Base-by-base conservation (phyloP, 1,140 invertebrate genomes). In the Globodera rostochiensis region DNA sequence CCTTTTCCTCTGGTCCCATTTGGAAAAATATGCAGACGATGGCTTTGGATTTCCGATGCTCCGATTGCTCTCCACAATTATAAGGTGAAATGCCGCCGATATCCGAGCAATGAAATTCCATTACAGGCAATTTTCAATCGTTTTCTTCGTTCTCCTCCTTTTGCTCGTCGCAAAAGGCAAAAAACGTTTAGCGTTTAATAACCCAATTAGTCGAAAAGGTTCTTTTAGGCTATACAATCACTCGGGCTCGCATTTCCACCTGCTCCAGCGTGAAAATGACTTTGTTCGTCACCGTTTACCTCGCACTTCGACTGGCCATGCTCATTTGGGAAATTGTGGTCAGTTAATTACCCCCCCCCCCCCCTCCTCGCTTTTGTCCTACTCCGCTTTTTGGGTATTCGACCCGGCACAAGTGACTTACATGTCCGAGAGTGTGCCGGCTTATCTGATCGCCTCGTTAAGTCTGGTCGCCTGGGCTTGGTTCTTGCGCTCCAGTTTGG, bases 391-490 rank as follows among this genome's bases (percentile, higher is more conserved):
- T 86, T 82, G 87, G 94, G 92, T 93, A 45, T 96, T 96, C 90
- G 95, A 96, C 90, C 94, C 95, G 1, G 95, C 94, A 50, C 91
- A 94, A 90, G 95, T 97, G 0, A 90, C 96, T 1, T 96, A 97
- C 88, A 90, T 95, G 49, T 97, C 95, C 85, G 95, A 97, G 91
- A 95, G 94, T 83, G 93, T 94, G 2, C 94, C 94, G 4, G 95
- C 95, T 0, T 96, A 96, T 86, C 93, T 93, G 0, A 90, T 97
- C 4, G 92, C 96, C n/a, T 91, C 92, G 11, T 89, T 97, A 45
- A 92, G 94, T 80, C 90, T 95, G 0, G 82, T 93, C 4, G 94
- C 94, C 0, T 97, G 95, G 94, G 90, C 92, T 70, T 94, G 95
- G 91, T 96, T 96, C 90, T 92, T 94, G 4, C 93, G 94, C 86